These are phyloP conservation scores for Sus scrofa DNA, from an alignment of 2,113 vertebrate species.

Conservation along the genomic window DNA sequence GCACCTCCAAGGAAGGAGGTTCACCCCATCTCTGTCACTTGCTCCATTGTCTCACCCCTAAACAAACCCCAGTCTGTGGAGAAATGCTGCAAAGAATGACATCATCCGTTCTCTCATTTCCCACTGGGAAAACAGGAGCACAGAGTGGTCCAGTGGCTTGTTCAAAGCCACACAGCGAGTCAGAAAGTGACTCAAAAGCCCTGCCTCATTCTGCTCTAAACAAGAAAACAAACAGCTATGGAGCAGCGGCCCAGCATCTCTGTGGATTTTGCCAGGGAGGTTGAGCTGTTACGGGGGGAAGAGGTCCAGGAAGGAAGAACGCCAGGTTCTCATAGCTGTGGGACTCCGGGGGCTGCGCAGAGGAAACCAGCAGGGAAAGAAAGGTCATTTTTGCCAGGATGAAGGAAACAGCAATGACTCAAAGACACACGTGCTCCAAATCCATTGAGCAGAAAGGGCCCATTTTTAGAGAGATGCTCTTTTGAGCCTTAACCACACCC, in stretches of 20 bases:
- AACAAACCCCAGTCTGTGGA: conserved; percentile 2
- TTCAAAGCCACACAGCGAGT: conserved; percentile 49
- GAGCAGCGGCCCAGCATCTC: not conserved
- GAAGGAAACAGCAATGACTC: conserved; percentile 56
- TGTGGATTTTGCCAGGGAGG: not conserved
- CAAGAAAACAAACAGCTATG: not conserved
- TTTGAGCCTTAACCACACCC: conserved; percentile 54
- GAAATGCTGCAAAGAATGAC: not conserved
- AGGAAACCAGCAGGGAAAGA: not conserved
- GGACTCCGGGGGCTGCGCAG: not conserved
- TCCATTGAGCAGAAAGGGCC: conserved; percentile 40
- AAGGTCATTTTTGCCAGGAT: not conserved
- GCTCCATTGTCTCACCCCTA: not conserved
- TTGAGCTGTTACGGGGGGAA: not conserved
- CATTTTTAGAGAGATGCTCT: conserved; percentile 68
- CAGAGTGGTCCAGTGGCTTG: not conserved
- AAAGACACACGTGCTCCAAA: not conserved
- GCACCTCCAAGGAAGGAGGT: not conserved
- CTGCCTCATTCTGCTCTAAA: not conserved
- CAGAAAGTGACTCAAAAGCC: conserved; percentile 7
- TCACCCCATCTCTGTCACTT: too few species aligned
- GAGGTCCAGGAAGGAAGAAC: not conserved
- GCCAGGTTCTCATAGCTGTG: conserved; percentile 39
- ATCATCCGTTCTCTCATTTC: not conserved
- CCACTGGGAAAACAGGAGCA: not conserved